Evolutionary conservation across 2,113 vertebrate species (phyloP).

Genomic region (Notiomystis cincta): DNA sequence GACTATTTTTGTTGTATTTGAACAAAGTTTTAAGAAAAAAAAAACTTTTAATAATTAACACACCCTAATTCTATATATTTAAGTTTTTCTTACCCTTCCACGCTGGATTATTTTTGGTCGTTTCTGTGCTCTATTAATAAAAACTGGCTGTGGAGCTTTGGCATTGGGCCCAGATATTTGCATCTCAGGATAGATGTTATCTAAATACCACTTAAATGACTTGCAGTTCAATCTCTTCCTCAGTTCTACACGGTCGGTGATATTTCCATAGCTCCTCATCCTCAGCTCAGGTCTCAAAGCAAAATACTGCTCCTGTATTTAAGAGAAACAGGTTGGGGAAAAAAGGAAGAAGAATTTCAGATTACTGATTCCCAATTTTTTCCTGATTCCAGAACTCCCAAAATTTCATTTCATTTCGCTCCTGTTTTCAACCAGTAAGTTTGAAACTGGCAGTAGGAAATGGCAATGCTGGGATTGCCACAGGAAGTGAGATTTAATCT

Average conservation of each 20-base stretch:
- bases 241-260: conserved; percentile 84
- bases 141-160: conserved; percentile 82
- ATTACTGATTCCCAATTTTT: neutral
- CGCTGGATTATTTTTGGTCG: conserved; percentile 86
- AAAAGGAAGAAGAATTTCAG: neutral
- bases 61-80: neutral
- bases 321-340: neutral
- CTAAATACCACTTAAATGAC: conserved; percentile 93
- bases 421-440: neutral
- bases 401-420: neutral
- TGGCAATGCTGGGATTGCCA: neutral
- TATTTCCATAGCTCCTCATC: conserved; percentile 82
- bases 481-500: neutral
- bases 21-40: neutral
- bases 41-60: neutral
- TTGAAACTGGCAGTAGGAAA: neutral
- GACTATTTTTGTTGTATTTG: neutral
- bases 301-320: conserved; percentile 89
- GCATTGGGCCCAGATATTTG: conserved; percentile 80
- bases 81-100: conserved; percentile 82
- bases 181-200: conserved; percentile 95
- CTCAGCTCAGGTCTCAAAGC: conserved; percentile 88
- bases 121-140: conserved; percentile 84
- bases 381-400: neutral
- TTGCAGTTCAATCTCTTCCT: conserved; percentile 83